These are phyloP conservation scores for Lagocephalus sceleratus DNA, from an alignment of 2,797 vertebrate genomes.

Conservation along the genomic window DNA sequence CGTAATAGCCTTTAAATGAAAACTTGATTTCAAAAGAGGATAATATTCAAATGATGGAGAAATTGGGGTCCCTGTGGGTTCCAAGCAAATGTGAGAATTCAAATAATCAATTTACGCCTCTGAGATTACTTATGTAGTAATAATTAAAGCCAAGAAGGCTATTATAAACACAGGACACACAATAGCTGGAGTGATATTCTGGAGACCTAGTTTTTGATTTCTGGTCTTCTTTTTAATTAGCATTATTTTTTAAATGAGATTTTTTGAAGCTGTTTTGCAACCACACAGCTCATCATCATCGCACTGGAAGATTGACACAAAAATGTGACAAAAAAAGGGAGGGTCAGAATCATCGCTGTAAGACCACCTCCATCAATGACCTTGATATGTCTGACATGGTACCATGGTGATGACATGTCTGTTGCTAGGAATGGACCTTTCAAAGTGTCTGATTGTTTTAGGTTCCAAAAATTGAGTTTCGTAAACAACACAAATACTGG, in stretches of 20 bases:
- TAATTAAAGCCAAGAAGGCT: constrained; percentile 60
- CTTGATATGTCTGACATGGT: no score
- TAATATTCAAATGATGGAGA: constrained; percentile 47
- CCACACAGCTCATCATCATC: constrained; percentile 20
- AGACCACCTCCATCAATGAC: no score
- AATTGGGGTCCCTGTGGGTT: constrained; percentile 59
- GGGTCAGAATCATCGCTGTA: no score
- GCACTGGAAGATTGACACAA: background rate
- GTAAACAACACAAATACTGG: no score
- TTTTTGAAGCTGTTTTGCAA: constrained; percentile 42
- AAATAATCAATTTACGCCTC: constrained; percentile 61
- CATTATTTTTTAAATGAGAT: background rate
- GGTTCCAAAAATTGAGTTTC: no score
- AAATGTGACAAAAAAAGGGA: background rate
- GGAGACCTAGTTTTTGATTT: constrained; percentile 36
- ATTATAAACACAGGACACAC: constrained; percentile 44
- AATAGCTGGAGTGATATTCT: constrained; percentile 22
- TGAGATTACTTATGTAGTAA: constrained; percentile 59
- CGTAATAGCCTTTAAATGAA: constrained; percentile 62
- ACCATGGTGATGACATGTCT: no score
- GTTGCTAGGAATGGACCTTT: no score
- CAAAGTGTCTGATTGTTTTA: no score
- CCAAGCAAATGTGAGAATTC: constrained; percentile 55
- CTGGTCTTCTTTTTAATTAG: constrained; percentile 1
- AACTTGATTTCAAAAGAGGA: constrained; percentile 59